These are phyloP conservation scores for Entomobrya proxima DNA, from an alignment of 2,888 invertebrate species.

Conservation along the genomic window DNA sequence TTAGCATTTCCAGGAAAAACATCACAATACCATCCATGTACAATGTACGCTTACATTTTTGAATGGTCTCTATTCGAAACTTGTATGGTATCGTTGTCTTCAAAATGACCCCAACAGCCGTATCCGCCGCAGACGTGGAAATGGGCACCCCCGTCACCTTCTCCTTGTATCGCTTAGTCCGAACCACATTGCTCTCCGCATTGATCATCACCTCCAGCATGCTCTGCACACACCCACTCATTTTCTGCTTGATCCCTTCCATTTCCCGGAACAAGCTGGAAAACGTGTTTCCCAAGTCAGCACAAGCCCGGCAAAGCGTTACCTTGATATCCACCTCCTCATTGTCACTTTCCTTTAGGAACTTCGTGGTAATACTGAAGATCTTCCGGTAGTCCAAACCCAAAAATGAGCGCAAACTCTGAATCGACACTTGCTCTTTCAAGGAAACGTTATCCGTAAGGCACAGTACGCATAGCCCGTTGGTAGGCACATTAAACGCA, in stretches of 20 bases:
- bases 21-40: neutral
- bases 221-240: neutral
- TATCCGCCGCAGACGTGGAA: neutral
- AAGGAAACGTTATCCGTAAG: neutral
- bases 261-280: neutral
- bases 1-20: neutral
- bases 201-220: conserved; percentile 34
- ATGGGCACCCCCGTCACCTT: neutral
- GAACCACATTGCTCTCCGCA: conserved; percentile 14
- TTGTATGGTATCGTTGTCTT: conserved; percentile 31
- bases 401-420: neutral
- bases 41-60: neutral
- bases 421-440: neutral
- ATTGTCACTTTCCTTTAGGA: neutral
- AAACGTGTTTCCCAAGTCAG: conserved; percentile 8
- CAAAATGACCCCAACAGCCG: too few relatives aligned
- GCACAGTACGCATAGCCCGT: conserved; percentile 18
- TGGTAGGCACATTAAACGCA: neutral
- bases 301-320: conserved; percentile 3
- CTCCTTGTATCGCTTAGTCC: neutral
- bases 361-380: neutral
- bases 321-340: conserved; percentile 20
- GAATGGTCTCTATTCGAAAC: conserved; percentile 25
- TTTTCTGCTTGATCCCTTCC: neutral
- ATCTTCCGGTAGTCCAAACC: conserved; percentile 1